These are phyloP conservation scores for Onthophagus taurus DNA, from an alignment of 1,140 invertebrate species.

Conservation along the genomic window DNA sequence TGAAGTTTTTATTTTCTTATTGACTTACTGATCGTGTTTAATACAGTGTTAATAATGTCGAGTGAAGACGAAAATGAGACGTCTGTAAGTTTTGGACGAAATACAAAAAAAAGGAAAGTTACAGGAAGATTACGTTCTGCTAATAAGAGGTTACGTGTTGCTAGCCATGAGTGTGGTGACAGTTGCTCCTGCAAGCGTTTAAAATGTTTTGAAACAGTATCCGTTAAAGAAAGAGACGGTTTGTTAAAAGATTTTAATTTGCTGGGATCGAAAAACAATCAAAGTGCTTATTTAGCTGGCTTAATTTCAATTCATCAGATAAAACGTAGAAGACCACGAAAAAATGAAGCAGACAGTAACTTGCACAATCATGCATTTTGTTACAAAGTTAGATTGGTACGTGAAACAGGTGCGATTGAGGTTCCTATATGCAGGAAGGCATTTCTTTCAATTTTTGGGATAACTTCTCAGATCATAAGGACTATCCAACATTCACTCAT, in stretches of 20 bases:
- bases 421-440: conserved; percentile 5
- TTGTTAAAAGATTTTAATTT: conserved; percentile 10
- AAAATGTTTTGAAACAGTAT: conserved; percentile 3
- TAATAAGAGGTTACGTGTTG: conserved; percentile 1
- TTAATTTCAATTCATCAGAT: conserved; percentile 6
- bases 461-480: conserved; percentile 1
- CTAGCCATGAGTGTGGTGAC: too few species aligned
- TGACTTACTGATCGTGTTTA: neutral
- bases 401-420: conserved; percentile 5
- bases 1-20: conserved; percentile 2
- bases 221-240: conserved; percentile 8
- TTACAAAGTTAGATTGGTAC: conserved; percentile 9
- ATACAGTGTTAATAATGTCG: neutral
- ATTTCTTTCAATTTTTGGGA: conserved; percentile 9
- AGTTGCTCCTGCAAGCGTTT: conserved; percentile 1
- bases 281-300: conserved; percentile 7
- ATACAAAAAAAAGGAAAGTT: conserved; percentile 6
- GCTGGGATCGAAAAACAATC: conserved; percentile 6
- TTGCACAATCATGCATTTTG: conserved; percentile 2
- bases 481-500: conserved; percentile 6
- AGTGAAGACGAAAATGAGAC: neutral
- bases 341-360: conserved; percentile 4
- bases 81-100: neutral
- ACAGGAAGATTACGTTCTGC: neutral
- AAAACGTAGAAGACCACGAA: conserved; percentile 1